A percentile compares a stretch with the other conserved stretches of the same genome.
Conservation (phyloP, 1,140 invertebrate genomes). For the Bombus affinis region DNA sequence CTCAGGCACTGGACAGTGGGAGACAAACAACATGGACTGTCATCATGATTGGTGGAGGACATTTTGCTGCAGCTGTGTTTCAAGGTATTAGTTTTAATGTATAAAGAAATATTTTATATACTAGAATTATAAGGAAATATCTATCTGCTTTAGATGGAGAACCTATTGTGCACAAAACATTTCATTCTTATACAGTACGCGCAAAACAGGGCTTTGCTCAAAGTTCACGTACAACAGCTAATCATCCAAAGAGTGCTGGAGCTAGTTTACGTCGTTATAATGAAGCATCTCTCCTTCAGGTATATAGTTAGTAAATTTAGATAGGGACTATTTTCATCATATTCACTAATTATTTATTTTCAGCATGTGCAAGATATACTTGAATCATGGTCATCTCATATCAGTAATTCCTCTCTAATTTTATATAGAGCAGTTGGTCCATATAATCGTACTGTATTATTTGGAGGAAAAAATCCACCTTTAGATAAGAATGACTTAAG, state of each 20-base stretch:
- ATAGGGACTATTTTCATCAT: not conserved
- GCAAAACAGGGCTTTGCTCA: slow-evolving; percentile 93
- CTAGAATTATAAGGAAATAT: not conserved
- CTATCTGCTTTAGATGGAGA: slow-evolving; percentile 79
- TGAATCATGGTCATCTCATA: slow-evolving; percentile 86
- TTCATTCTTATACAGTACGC: slow-evolving; percentile 93
- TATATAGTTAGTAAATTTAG: slow-evolving; percentile 65
- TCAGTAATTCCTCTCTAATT: slow-evolving; percentile 88
- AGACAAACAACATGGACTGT: slow-evolving; percentile 85
- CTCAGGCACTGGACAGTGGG: slow-evolving; percentile 78
- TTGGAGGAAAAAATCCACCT: slow-evolving; percentile 88
- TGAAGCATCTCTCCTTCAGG: slow-evolving; percentile 87
- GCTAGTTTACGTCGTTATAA: slow-evolving; percentile 91
- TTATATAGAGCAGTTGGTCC: slow-evolving; percentile 90
- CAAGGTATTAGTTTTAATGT: slow-evolving; percentile 81
- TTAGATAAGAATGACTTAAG: slow-evolving; percentile 86
- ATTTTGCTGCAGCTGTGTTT: slow-evolving; percentile 94
- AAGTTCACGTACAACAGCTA: slow-evolving; percentile 84
- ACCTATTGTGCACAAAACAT: slow-evolving; percentile 91
- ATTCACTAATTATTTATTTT: slow-evolving; percentile 55
- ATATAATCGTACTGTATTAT: slow-evolving; percentile 88
- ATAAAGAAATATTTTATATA: not conserved
- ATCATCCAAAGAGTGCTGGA: slow-evolving; percentile 90
- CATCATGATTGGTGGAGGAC: slow-evolving; percentile 92
- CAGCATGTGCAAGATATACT: slow-evolving; percentile 92